Base-by-base conservation (phyloP, 2,113 vertebrate genomes). In the Leptobrachium ailaonicum region DNA sequence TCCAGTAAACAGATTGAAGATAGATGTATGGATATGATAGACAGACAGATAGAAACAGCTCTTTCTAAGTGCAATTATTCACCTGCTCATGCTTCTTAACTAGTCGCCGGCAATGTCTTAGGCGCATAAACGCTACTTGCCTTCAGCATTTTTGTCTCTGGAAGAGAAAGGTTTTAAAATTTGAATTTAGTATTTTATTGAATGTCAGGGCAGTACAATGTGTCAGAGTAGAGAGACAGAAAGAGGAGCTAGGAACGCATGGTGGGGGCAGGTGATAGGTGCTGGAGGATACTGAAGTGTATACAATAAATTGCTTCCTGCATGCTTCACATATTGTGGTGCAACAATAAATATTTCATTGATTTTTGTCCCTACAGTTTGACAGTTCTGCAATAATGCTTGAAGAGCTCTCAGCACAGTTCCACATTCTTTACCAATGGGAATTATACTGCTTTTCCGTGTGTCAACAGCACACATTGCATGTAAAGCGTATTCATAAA, bases 261-360 rank as follows among this genome's bases (percentile, higher is more conserved):
- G 47, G 47, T 8, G 47, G 4, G 8, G 8, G 47, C 47, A 50
- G 4, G 8, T 12, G 56, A 60, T 10, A 12, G 56, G 8, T 60
- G 56, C 53, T 40, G 45, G 32, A 41, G n/a, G 47, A n/a, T 10
- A 58, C 42, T 14, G 66, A 68, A 42, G 58, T 77, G 14, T 77
- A 54, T 60, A 53, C 66, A 60, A 12, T 60, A 45, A 77, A 77
- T 68, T 69, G 54, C 69, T 68, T 77, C 20, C 53, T 14, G 41
- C 67, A 68, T 58, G 47, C 10, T 41, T 77, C 14, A 54, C 9
- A 66, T 69, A 68, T 77, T 68, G 54, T 77, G 54, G 50, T 43
- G 53, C 14, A 58, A 58, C 42, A 67, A 77, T 77, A 50, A 77
- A 77, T 77, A 69, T 69, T n/a, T 77, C 41, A 69, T 41, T 68